Base-by-base conservation (phyloP, 2,888 invertebrate species). In the Ischnura elegans region DNA sequence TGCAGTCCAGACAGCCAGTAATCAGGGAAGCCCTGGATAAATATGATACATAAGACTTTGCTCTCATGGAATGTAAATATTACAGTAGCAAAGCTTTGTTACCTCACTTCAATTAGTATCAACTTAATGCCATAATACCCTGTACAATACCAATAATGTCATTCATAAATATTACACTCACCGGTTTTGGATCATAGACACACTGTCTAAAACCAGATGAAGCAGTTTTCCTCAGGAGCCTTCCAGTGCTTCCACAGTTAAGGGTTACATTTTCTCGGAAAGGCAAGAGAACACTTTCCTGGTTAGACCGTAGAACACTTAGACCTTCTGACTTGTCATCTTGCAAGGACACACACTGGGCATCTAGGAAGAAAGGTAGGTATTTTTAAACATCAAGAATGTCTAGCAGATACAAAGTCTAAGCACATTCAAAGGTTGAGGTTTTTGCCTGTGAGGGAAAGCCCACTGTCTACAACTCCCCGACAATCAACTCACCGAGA, bases 251-350 rank as follows among this genome's bases (percentile, higher is more conserved):
- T 93, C 97, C 97, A 95, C 99, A 99, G 93, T 97, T 97, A 19
- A 99, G 97, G 0, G 99, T 99, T 0, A 99, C 98, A 95, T 99
- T 99, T 95, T 98, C 98, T 95, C 98, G 97, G 96, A 99, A 99
- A 0, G 98, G 98, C 43, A 99, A 98, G 76, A 98, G 96, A 25
- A 98, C 98, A 94, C 98, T 98, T 94, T 98, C 98, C 94, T 98
- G 98, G 95, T 98, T 98, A 13, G 97, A 97, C 94, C 98, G 97
- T 84, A 98, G 96, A 0, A 99, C 97, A 93, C 97, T 96, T 1
- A 99, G 96, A 0, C 99, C 99, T 96, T 99, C 98, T 94, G 98
- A 97, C 95, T 98, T 98, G 95, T 98, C 98, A 95, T 99, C 98
- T 29, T 98, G 98, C 93, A 99, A 96, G 0, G 98, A 98, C 29